phyloP scores from a whole-genome alignment of 2,888 invertebrate genomes.

The Shargacucullia verbasci region DNA sequence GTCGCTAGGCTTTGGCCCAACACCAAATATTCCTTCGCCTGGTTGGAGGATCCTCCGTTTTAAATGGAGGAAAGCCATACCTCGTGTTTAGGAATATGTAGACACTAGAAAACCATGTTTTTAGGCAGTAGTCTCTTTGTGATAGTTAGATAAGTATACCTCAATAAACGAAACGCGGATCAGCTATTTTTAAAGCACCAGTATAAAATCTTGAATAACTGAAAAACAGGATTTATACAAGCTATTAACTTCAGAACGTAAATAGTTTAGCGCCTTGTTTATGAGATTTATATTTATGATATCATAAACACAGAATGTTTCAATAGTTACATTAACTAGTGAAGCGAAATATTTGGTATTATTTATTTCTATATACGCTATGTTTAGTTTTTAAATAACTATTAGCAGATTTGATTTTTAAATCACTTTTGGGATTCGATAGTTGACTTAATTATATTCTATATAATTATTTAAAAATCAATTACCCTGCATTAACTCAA shows the following conservation, averaged over 20 bases:
- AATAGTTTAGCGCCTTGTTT: constrained; percentile 24
- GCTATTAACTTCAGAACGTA: constrained; percentile 16
- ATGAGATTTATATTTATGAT: constrained; percentile 36
- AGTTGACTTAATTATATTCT: too few species aligned
- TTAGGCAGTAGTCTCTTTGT: too few species aligned
- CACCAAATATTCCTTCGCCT: too few species aligned
- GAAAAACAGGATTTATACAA: constrained; percentile 11
- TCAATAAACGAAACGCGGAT: neutral
- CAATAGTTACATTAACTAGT: constrained; percentile 12
- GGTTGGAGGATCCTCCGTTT: too few species aligned
- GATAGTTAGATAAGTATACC: too few species aligned
- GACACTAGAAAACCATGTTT: too few species aligned
- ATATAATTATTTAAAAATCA: too few species aligned
- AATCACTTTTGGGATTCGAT: too few species aligned
- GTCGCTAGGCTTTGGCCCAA: too few species aligned
- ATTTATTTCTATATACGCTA: neutral
- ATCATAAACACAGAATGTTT: constrained; percentile 32
- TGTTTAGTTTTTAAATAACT: neutral
- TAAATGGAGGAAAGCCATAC: too few species aligned
- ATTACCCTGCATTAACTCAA: too few species aligned
- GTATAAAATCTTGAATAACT: constrained; percentile 1
- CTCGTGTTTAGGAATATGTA: too few species aligned
- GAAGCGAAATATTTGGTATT: neutral
- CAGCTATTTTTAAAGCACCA: neutral
- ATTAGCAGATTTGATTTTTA: neutral